Evolutionary conservation across 2,113 vertebrate genomes (phyloP).

Genomic region (Eclectus roratus): DNA sequence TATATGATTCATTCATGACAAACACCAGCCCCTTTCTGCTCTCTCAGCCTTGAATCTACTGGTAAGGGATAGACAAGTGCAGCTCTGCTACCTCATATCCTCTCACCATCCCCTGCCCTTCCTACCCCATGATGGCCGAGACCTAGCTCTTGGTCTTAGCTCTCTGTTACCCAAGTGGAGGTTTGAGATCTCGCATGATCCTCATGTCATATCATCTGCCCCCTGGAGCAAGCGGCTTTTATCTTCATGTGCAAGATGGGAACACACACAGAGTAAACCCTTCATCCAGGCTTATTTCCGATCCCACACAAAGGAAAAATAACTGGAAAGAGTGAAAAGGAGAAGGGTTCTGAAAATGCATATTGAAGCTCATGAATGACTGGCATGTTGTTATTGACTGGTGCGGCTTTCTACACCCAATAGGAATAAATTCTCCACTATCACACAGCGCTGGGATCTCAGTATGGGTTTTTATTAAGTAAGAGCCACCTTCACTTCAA

Average conservation of each 20-base stretch:
- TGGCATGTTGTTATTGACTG: neutral
- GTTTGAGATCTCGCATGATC: neutral
- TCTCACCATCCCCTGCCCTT: neutral
- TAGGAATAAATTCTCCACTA: neutral
- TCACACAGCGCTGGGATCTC: neutral
- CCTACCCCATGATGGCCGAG: neutral
- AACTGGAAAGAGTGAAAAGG: neutral
- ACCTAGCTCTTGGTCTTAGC: neutral
- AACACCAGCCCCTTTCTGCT: neutral
- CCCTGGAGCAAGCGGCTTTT: neutral
- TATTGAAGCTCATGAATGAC: fast-evolving
- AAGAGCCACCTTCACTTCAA: neutral
- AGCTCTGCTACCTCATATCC: neutral
- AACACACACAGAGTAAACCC: neutral
- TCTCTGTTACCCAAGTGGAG: neutral
- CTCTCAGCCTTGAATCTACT: neutral
- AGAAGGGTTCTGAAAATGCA: neutral
- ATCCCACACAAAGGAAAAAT: neutral
- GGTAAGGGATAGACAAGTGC: neutral
- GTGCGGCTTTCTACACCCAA: neutral
- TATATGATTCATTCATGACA: neutral
- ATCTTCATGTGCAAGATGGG: fast-evolving
- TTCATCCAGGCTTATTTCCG: neutral
- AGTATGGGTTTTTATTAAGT: neutral
- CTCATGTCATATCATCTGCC: neutral